Base-by-base conservation (phyloP, 2,888 invertebrate species). In the Allacma fusca region DNA sequence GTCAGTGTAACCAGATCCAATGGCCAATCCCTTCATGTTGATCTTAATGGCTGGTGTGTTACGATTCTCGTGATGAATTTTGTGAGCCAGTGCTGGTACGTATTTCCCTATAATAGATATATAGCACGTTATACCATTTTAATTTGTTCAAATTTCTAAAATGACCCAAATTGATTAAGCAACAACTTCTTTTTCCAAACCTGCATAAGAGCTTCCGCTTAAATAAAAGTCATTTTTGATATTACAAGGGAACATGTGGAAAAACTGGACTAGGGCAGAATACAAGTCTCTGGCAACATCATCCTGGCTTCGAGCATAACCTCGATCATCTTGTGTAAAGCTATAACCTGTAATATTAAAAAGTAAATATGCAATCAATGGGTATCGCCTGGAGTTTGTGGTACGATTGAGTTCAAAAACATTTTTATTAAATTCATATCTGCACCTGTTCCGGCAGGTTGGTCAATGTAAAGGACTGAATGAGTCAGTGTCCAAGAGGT, bases 191-290 rank as follows among this genome's bases (percentile, higher is more conserved):
- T n/a, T 84, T 85, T 62, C 89, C 83, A 89, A 89, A 44, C 91
- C 96, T 64, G 91, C 95, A 85, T 96, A 96, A 0, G 95, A 95
- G 88, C 97, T 96, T 0, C 97, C 97, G 0, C 94, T 92, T 0
- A 95, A 91, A 88, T 91, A 97, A 86, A 97, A 96, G 72, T 92
- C 92, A 84, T 92, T 92, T 0, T 88, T 85, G 85, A 91, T 91
- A 34, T 92, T 87, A 84, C 94, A 91, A 0, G 93, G 92, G 86
- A 96, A 97, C 0, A 97, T 86, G 81, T 91, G 88, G 86, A 95
- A 96, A 86, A 97, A 94, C 86, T 97, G 97, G 59, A 88, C 87
- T 1, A 96, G 85, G 0, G 92, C 93, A 74, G 90, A 89, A 85
- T 94, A 93, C 7, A 97, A 86, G 86, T 97, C 92, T 71, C 90